A percentile compares a stretch with the other conserved stretches of the same genome.
Conservation (phyloP, 2,888 invertebrate genomes). For the Adelphocoris suturalis region DNA sequence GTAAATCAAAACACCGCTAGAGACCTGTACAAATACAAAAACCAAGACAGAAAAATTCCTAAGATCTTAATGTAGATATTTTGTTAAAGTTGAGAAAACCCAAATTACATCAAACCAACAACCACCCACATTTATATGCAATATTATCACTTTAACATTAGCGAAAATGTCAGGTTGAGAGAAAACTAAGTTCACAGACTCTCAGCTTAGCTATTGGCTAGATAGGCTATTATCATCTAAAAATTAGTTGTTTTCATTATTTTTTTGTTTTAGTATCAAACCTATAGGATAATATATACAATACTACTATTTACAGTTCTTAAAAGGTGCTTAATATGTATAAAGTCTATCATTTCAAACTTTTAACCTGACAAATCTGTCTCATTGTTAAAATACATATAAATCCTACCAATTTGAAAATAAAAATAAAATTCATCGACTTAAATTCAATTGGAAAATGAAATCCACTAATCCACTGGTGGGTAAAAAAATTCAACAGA, state of each 20-base stretch:
- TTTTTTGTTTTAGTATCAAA: slow-evolving; percentile 73
- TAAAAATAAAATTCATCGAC: slow-evolving; percentile 7
- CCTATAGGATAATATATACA: slow-evolving; percentile 73
- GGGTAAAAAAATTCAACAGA: background rate
- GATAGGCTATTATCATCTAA: slow-evolving; percentile 65
- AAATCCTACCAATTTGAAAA: background rate
- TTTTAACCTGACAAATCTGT: slow-evolving; percentile 57
- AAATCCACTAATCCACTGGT: slow-evolving; percentile 30
- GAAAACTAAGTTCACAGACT: slow-evolving; percentile 70
- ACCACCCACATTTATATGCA: slow-evolving; percentile 36
- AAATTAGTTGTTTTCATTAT: slow-evolving; percentile 59
- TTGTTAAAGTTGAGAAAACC: slow-evolving; percentile 40
- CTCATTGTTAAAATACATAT: slow-evolving; percentile 1
- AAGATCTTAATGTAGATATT: background rate
- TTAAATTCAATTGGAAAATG: slow-evolving; percentile 36
- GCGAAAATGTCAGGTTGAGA: slow-evolving; percentile 51
- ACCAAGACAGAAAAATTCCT: background rate
- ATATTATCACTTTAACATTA: slow-evolving; percentile 64
- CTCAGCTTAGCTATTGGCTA: slow-evolving; percentile 65
- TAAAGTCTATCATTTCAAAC: slow-evolving; percentile 67
- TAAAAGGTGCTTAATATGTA: slow-evolving; percentile 69
- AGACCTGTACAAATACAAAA: background rate
- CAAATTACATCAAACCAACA: slow-evolving; percentile 49
- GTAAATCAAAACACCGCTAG: background rate
- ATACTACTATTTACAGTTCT: slow-evolving; percentile 73